phyloP scores from a whole-genome alignment of 35 echinoderm and acorn worm genomes.

The Apostichopus californicus region DNA sequence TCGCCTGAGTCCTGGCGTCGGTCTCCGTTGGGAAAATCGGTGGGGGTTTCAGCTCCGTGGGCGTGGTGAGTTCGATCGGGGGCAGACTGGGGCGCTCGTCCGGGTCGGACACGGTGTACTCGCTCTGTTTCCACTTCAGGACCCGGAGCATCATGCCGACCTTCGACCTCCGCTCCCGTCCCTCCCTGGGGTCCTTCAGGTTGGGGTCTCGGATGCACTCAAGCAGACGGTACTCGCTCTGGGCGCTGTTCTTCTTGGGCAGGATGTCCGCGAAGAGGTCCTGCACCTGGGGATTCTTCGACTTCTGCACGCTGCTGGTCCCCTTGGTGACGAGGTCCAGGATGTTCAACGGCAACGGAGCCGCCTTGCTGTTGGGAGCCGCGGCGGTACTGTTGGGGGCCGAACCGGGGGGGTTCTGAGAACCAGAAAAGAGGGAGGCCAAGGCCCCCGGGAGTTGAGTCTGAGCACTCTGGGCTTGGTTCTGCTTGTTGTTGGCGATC shows the following conservation, averaged over 20 bases:
- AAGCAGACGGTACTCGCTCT: slow-evolving; percentile 60
- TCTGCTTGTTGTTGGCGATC: slow-evolving; percentile 38
- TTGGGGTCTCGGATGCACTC: slow-evolving; percentile 65
- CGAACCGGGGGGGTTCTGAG: neutral
- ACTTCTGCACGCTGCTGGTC: slow-evolving; percentile 55
- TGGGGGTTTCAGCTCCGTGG: slow-evolving; percentile 76
- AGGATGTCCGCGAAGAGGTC: slow-evolving; percentile 19
- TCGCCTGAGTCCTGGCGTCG: slow-evolving; percentile 40
- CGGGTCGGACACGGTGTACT: slow-evolving; percentile 71
- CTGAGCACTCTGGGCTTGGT: slow-evolving; percentile 12
- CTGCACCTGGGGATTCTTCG: slow-evolving; percentile 29
- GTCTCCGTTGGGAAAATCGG: slow-evolving; percentile 46
- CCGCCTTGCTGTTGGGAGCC: neutral
- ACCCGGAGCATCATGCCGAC: slow-evolving; percentile 72
- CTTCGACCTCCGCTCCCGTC: slow-evolving; percentile 68
- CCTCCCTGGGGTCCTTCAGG: slow-evolving; percentile 70
- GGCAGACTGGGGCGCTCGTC: slow-evolving; percentile 71
- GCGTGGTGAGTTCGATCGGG: slow-evolving; percentile 80
- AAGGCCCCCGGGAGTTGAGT: slow-evolving; percentile 12
- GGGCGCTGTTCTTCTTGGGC: slow-evolving; percentile 21
- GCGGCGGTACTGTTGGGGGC: neutral
- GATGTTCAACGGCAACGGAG: slow-evolving; percentile 58
- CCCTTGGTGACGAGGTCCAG: slow-evolving; percentile 74
- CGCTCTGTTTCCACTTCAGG: slow-evolving; percentile 77
- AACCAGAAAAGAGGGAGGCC: slow-evolving; percentile 14